Evolutionary conservation across 2,888 invertebrate genomes (phyloP), one percentile per base, ranked within the genome.

Genomic region (Dicyrtoma fusca): DNA sequence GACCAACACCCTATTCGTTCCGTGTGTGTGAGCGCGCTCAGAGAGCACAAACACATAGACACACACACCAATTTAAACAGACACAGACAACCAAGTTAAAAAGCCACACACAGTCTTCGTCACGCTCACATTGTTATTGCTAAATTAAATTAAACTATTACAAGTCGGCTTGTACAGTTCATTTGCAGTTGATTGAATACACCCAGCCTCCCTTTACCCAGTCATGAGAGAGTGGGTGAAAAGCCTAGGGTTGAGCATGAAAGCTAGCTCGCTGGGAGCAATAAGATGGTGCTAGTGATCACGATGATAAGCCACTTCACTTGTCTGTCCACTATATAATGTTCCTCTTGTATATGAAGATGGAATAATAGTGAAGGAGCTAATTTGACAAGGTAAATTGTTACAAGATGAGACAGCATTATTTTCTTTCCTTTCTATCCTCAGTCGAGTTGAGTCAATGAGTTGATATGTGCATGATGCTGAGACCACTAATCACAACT

Each of bases 311-410:
- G 68, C 62, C 65, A 70, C 49, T 70, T 62, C 45, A 53, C 19
- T 57, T 62, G 26, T 53, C 66, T 34, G 14, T 64, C 69, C 26
- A 49, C 45, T 45, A 23, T 63, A 34, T 51, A 51, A 34, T 34
- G 26, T 34, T 25, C 51, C 14, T n/a, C 1, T 6, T 13, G 42
- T 45, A 21, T 47, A 59, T 42, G 55, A 21, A 57, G 47, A 59
- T 26, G 49, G 47, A 47, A 61, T 69, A 69, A 69, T 69, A 62
- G 47, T 42, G 49, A 72, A 69, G 70, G 66, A 75, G 76, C 77
- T 78, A 79, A 79, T 79, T 77, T 79, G 79, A 79, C 79, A 79
- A 75, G 77, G 71, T 74, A 74, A 79, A 78, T 79, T 79, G 78
- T 76, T 75, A 47, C 47, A 49, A 68, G 72, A 77, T 79, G 79